These are phyloP conservation scores for Rhinophrynus dorsalis DNA, from an alignment of 2,797 vertebrate species.

Conservation along the genomic window DNA sequence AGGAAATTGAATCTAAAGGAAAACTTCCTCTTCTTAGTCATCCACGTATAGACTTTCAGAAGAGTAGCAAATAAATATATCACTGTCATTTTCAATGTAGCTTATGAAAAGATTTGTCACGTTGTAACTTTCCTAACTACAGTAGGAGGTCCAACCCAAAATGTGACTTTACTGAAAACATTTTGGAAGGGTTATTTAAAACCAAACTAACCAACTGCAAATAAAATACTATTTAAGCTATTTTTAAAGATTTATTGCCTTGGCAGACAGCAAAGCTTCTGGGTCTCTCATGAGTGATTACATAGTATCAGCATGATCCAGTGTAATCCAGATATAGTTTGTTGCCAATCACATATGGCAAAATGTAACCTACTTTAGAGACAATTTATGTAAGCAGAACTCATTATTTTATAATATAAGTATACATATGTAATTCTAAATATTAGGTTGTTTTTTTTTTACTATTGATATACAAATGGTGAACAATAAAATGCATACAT, in stretches of 20 bases:
- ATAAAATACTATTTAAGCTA: neutral
- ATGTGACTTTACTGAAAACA: neutral
- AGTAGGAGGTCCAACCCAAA: neutral
- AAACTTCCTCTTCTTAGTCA: conserved; percentile 57
- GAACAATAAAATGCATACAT: too few species aligned
- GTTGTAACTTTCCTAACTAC: neutral
- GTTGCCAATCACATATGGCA: conserved; percentile 26
- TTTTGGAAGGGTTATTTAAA: neutral
- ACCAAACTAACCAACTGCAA: neutral
- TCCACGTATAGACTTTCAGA: conserved; percentile 55
- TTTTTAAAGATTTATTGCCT: conserved; percentile 5
- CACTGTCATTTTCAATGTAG: conserved; percentile 6
- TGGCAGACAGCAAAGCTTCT: neutral
- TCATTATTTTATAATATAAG: neutral
- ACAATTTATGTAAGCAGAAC: neutral
- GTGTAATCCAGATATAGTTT: conserved; percentile 5
- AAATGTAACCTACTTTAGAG: neutral
- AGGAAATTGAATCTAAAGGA: conserved; percentile 39
- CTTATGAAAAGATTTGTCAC: conserved; percentile 1
- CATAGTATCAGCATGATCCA: conserved; percentile 7
- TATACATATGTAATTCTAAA: too few species aligned
- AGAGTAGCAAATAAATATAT: conserved; percentile 37
- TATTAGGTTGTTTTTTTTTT: too few species aligned
- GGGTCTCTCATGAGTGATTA: conserved; percentile 18
- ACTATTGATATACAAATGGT: too few species aligned